Percentiles rank a stretch among this genome's conserved stretches.
Evolutionary conservation across 2,113 vertebrate genomes (phyloP).

Genomic region (Noturus placidus): DNA sequence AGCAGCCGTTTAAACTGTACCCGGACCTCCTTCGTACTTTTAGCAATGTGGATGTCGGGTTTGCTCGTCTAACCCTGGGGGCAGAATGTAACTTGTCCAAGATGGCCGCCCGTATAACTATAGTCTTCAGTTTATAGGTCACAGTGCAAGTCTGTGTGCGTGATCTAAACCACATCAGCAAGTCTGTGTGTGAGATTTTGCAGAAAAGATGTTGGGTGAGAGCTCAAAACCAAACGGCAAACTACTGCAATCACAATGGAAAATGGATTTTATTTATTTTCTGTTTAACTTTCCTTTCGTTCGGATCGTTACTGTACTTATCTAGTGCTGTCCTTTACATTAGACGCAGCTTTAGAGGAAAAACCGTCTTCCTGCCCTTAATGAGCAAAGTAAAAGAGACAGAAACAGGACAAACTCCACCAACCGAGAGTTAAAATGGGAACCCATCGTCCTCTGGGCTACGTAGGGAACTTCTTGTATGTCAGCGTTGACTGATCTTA

Average conservation of each 20-base stretch:
- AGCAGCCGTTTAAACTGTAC: constrained; percentile 59
- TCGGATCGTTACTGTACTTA: background rate
- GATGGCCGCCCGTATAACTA: background rate
- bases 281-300: background rate
- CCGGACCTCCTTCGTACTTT: constrained; percentile 28
- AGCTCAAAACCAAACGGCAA: background rate
- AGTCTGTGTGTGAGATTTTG: background rate
- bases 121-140: background rate
- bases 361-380: background rate
- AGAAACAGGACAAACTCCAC: constrained; percentile 24
- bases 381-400: constrained; percentile 8
- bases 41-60: constrained; percentile 43
- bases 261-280: background rate
- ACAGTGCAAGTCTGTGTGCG: background rate
- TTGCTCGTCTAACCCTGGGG: background rate
- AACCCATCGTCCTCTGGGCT: constrained; percentile 21
- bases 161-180: background rate
- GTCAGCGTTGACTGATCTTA: background rate
- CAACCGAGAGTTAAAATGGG: constrained; percentile 19
- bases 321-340: background rate
- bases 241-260: background rate
- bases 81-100: background rate
- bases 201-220: background rate
- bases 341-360: background rate
- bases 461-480: background rate